Evolutionary conservation across 35 echinoderm and acorn worm species (phyloP).

Genomic region (Lytechinus pictus): DNA sequence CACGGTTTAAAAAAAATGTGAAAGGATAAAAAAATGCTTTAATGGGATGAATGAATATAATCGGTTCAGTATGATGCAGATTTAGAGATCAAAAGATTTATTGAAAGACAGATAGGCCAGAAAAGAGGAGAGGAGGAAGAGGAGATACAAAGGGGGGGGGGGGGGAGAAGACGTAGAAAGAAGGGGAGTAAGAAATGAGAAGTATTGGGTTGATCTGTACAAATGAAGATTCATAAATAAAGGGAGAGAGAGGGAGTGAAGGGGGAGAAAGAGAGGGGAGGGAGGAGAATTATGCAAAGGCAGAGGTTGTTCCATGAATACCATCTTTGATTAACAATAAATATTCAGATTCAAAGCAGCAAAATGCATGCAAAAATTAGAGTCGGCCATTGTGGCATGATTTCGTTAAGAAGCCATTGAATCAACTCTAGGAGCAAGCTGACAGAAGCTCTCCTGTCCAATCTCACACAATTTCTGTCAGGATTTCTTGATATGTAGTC

Average conservation of each 20-base stretch:
- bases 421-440: background rate
- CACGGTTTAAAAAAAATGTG: background rate
- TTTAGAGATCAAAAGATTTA: background rate
- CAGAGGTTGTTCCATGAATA: no score
- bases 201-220: no score
- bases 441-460: background rate
- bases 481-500: background rate
- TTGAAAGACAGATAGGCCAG: background rate
- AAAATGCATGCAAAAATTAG: background rate
- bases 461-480: slow-evolving; percentile 1
- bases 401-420: background rate
- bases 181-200: no score
- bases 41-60: no score
- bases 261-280: no score
- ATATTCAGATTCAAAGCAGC: background rate
- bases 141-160: no score
- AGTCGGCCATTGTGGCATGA: background rate
- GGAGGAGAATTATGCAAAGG: no score
- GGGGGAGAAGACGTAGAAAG: no score
- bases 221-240: background rate
- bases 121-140: no score
- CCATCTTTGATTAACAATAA: background rate
- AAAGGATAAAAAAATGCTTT: background rate
- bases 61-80: background rate
- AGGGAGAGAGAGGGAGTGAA: background rate